phyloP scores from a whole-genome alignment of 2,888 invertebrate species.

The Pomacea canaliculata region DNA sequence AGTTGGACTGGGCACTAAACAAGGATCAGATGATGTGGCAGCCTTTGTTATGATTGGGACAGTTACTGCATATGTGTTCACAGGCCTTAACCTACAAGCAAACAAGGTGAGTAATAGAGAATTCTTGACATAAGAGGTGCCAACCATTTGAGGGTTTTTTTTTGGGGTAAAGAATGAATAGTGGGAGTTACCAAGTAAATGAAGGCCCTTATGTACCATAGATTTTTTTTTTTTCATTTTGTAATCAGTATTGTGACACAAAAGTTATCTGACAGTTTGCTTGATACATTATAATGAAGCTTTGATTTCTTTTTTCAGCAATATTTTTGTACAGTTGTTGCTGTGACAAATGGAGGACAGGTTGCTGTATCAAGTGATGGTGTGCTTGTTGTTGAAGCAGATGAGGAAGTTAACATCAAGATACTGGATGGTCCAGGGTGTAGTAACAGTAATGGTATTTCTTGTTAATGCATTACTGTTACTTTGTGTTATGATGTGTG shows the following conservation, averaged over 20 bases:
- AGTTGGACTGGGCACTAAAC: slow-evolving; percentile 38
- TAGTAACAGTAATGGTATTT: slow-evolving; percentile 1
- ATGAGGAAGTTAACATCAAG: slow-evolving; percentile 15
- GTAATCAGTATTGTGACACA: not conserved
- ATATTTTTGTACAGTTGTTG: slow-evolving; percentile 36
- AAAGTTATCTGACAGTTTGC: not conserved
- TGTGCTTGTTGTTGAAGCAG: slow-evolving; percentile 33
- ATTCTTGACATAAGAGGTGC: too few relatives aligned
- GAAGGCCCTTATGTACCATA: not conserved
- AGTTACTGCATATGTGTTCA: slow-evolving; percentile 23
- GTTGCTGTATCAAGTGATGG: slow-evolving; percentile 38
- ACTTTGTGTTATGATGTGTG: too few relatives aligned
- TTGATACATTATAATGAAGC: not conserved
- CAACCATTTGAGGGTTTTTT: too few relatives aligned
- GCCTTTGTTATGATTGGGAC: slow-evolving; percentile 17
- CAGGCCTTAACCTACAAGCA: slow-evolving; percentile 30
- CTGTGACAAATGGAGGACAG: slow-evolving; percentile 26
- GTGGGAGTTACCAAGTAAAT: not conserved
- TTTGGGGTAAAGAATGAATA: too few relatives aligned
- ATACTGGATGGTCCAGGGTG: slow-evolving; percentile 36
- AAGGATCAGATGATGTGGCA: slow-evolving; percentile 33
- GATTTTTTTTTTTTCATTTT: not conserved
- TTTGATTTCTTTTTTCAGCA: slow-evolving; percentile 23
- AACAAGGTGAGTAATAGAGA: slow-evolving; percentile 24
- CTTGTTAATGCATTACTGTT: too few relatives aligned